Evolutionary conservation across 2,797 vertebrate genomes (phyloP).

Genomic region (Tragopan temminckii): DNA sequence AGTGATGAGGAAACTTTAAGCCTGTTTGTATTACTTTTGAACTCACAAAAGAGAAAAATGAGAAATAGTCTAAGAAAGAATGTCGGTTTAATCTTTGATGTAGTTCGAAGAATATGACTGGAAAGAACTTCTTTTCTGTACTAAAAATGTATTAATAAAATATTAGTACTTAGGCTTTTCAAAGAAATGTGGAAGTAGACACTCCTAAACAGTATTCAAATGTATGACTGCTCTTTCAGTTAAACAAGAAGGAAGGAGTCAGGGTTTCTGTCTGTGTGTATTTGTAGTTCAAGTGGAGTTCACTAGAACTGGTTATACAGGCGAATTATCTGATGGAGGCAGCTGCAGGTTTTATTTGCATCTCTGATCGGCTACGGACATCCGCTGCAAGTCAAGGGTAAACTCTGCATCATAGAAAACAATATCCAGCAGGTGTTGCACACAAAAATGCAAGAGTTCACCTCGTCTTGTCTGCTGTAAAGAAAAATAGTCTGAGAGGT

Average conservation of each 20-base stretch:
- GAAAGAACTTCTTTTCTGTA: background rate
- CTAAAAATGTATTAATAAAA: background rate
- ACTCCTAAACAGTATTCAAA: background rate
- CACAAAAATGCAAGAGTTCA: background rate
- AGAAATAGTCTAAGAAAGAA: background rate
- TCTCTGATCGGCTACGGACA: background rate
- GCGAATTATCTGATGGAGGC: background rate
- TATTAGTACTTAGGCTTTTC: background rate
- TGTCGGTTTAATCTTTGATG: background rate
- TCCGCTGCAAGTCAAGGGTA: background rate
- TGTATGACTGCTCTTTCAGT: background rate
- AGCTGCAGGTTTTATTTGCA: slow-evolving; percentile 22
- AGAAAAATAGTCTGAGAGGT: background rate
- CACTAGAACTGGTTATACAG: background rate
- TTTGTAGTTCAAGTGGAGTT: background rate
- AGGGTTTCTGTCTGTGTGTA: background rate
- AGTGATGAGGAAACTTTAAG: background rate
- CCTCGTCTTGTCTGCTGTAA: background rate
- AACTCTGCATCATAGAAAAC: slow-evolving; percentile 7
- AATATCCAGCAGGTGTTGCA: slow-evolving; percentile 35
- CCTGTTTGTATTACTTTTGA: background rate
- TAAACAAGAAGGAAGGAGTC: background rate
- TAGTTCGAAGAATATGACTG: background rate
- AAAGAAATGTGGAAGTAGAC: background rate
- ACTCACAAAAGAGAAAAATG: background rate